Evolutionary conservation across 2,888 invertebrate genomes (phyloP), one percentile per base, ranked within the genome.

Genomic region (Hydrotaea cyrtoneurina): DNA sequence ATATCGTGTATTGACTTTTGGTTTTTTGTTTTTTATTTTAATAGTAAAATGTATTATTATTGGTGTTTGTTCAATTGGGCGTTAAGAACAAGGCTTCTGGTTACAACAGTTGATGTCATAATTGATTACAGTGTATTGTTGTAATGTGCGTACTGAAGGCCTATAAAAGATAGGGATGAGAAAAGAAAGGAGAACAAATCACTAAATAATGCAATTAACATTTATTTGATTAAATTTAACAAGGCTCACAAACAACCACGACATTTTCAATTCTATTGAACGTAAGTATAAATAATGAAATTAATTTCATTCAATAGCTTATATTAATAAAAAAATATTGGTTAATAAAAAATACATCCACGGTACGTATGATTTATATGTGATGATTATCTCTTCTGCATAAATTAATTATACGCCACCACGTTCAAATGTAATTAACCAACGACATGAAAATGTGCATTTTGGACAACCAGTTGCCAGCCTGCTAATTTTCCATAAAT

Each of bases 71-170:
- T 69, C 19, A 74, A 66, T 43, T 64, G 21, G 21, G 19, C n/a
- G 66, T 53, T 21, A 81, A 72, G 76, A 71, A 23, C 50, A 64
- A 50, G n/a, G 36, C 53, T 46, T 71, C 50, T 66, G 39, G 55
- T 76, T 69, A 19, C 15, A 73, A 57, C 53, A 64, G 55, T 80
- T 73, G 82, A 77, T 74, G 79, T 82, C 82, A 85, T 82, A 82
- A 82, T 82, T 85, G 82, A 80, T 55, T 62, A 82, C 57, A 74
- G 74, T 55, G 69, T 36, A 23, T 23, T 69, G 26, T 57, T 69
- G 39, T 57, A 64, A 80, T 80, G 73, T 77, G 73, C 17, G 77
- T 79, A 55, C 46, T 69, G 46, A 79, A 77, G 76, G 55, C 79
- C 85, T 85, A 74, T 0, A 82, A 85, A 59, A 74, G 55, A 77